Conservation (phyloP, 2,797 vertebrate genomes). For the Calcarius lapponicus region DNA sequence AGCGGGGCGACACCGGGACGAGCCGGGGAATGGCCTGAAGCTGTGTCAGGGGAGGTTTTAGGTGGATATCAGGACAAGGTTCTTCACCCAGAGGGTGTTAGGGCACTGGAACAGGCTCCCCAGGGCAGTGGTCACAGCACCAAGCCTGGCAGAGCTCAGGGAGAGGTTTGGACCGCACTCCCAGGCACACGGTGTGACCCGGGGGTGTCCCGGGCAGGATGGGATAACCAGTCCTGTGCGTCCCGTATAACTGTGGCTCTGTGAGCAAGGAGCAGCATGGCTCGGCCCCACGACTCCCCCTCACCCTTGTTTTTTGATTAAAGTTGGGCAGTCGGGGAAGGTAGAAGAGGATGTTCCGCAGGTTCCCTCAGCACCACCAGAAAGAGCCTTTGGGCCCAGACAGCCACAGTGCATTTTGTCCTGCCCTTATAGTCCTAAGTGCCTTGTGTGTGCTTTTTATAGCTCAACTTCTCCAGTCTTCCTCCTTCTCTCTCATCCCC, state of each 20-base stretch:
- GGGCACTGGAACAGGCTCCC: not conserved
- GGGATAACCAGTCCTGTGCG: not conserved
- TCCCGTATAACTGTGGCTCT: not conserved
- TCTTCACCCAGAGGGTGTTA: not conserved
- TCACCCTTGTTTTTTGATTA: accelerated
- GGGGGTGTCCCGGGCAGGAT: no score
- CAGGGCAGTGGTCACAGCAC: not conserved
- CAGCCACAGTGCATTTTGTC: accelerated
- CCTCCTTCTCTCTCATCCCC: not conserved
- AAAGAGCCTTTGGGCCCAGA: not conserved
- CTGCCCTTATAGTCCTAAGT: accelerated
- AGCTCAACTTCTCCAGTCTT: no score
- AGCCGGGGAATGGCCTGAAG: no score
- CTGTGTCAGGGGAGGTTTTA: no score
- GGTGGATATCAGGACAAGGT: accelerated
- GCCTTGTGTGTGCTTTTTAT: accelerated
- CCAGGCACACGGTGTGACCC: accelerated
- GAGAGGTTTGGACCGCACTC: accelerated
- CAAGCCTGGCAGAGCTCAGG: not conserved
- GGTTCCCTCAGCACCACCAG: not conserved
- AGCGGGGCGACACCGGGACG: not conserved
- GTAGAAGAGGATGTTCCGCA: accelerated
- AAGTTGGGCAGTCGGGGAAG: accelerated
- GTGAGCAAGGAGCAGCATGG: not conserved
- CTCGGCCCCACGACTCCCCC: accelerated